phyloP scores from a whole-genome alignment of 2,888 invertebrate species.

The Lithophane socia region DNA sequence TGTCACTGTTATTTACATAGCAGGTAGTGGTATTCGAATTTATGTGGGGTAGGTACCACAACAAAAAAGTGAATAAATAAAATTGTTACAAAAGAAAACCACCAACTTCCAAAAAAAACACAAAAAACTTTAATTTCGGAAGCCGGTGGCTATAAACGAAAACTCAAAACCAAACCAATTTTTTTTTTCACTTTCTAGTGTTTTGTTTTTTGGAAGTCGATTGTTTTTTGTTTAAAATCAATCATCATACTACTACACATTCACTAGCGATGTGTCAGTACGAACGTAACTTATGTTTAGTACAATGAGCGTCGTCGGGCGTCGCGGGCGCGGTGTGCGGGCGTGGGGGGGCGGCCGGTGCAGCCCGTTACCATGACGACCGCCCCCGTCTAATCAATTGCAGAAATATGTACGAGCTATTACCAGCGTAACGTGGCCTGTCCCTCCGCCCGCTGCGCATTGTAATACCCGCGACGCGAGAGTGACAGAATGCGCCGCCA shows the following conservation, averaged over 20 bases:
- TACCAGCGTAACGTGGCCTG: slow-evolving; percentile 73
- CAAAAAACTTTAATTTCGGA: too few relatives aligned
- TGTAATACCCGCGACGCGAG: slow-evolving; percentile 46
- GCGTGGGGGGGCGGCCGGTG: slow-evolving; percentile 62
- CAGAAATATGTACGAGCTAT: slow-evolving; percentile 90
- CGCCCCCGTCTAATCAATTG: slow-evolving; percentile 91
- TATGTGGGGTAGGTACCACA: too few relatives aligned
- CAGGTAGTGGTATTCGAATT: too few relatives aligned
- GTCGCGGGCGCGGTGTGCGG: slow-evolving; percentile 38
- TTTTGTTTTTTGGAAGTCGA: neutral
- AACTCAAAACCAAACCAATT: too few relatives aligned
- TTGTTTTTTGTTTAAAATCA: neutral
- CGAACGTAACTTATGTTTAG: slow-evolving; percentile 59
- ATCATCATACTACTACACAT: slow-evolving; percentile 25
- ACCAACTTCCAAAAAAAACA: too few relatives aligned
- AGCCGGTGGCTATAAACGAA: too few relatives aligned
- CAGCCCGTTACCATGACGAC: slow-evolving; percentile 86
- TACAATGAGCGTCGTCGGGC: slow-evolving; percentile 73
- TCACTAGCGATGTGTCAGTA: slow-evolving; percentile 43
- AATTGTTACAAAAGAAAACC: too few relatives aligned
- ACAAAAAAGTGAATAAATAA: too few relatives aligned
- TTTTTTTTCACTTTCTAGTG: too few relatives aligned
- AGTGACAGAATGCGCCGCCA: slow-evolving; percentile 65
- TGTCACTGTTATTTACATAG: too few relatives aligned
- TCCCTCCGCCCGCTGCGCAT: slow-evolving; percentile 63